phyloP scores from a whole-genome alignment of 2,797 vertebrate genomes.

The Hydrolagus colliei region DNA sequence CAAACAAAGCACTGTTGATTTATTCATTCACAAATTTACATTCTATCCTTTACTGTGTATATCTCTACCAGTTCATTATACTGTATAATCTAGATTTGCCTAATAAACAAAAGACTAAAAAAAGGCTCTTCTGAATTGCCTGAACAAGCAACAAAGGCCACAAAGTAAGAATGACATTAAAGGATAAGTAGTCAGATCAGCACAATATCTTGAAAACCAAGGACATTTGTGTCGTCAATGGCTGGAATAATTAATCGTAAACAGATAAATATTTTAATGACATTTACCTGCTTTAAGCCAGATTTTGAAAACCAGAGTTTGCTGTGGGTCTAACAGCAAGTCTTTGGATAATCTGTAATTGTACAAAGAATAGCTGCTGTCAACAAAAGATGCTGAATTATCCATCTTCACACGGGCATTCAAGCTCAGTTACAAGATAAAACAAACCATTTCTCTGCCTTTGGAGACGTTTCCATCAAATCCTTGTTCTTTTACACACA shows the following conservation, averaged over 20 bases:
- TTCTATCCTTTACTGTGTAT: neutral
- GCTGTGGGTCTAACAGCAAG: slow-evolving; percentile 81
- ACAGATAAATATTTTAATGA: neutral
- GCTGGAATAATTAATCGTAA: no score
- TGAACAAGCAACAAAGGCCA: no score
- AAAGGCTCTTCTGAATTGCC: no score
- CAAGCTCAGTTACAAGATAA: no score
- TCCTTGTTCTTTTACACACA: no score
- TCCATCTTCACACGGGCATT: neutral
- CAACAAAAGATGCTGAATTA: neutral
- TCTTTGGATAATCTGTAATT: slow-evolving; percentile 70
- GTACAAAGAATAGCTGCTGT: neutral
- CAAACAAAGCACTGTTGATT: neutral
- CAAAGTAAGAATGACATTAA: neutral
- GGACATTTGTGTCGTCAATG: no score
- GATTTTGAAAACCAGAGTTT: slow-evolving; percentile 89
- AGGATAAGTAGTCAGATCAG: neutral
- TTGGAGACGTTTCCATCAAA: no score
- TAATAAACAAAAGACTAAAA: no score
- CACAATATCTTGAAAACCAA: neutral
- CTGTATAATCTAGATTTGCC: neutral
- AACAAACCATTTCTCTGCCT: no score
- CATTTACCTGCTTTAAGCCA: slow-evolving; percentile 90
- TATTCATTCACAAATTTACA: neutral
- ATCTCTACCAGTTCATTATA: neutral